A percentile compares a stretch with the other conserved stretches of the same genome.
Evolutionary conservation across 2,888 invertebrate species (phyloP).

Genomic region (Apotomis capreana): DNA sequence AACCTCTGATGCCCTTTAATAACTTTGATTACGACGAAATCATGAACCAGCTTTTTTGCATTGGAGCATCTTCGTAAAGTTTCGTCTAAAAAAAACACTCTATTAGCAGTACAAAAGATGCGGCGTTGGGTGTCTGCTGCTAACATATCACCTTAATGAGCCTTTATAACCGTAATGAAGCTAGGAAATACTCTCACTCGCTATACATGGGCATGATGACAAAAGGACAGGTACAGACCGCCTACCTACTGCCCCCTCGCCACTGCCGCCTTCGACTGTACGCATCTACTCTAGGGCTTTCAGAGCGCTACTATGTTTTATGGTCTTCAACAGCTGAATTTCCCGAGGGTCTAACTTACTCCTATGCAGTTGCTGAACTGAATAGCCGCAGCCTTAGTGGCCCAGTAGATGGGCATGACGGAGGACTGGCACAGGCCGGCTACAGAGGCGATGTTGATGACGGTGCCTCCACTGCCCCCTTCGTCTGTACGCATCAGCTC

Average conservation of each 20-base stretch:
- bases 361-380: conserved; percentile 74
- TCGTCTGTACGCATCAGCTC: conserved; percentile 69
- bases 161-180: too few relatives aligned
- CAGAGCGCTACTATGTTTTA: conserved; percentile 65
- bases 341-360: conserved; percentile 53
- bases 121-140: too few relatives aligned
- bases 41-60: too few relatives aligned
- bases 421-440: conserved; percentile 59
- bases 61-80: too few relatives aligned
- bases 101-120: too few relatives aligned
- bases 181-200: too few relatives aligned
- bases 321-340: conserved; percentile 51
- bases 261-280: conserved; percentile 61
- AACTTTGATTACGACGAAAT: too few relatives aligned
- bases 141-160: too few relatives aligned
- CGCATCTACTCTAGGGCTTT: conserved; percentile 70
- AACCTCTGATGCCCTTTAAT: not conserved
- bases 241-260: conserved; percentile 60
- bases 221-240: too few relatives aligned
- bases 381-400: conserved; percentile 72
- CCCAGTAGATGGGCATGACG: conserved; percentile 67
- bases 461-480: conserved; percentile 69
- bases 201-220: too few relatives aligned
- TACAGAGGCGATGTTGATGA: conserved; percentile 72
- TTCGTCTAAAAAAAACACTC: too few relatives aligned